Evolutionary conservation across 1,140 invertebrate genomes (phyloP).

Genomic region (Drosophila virilis): DNA sequence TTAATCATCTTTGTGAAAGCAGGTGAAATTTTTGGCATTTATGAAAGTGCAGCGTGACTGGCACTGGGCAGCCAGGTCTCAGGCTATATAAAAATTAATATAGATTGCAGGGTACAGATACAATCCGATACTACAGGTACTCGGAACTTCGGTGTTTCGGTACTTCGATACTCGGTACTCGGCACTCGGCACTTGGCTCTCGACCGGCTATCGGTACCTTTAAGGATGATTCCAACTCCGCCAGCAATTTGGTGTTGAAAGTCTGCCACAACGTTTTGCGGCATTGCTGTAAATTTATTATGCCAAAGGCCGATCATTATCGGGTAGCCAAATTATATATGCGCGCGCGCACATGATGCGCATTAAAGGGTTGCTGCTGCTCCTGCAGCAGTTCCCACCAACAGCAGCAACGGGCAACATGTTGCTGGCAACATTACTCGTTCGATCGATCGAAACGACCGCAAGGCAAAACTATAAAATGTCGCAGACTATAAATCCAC

Average conservation of each 20-base stretch:
- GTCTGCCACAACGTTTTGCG: slow-evolving; percentile 60
- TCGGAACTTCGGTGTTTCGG: slow-evolving; percentile 8
- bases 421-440: slow-evolving; percentile 46
- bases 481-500: slow-evolving; percentile 83
- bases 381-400: slow-evolving; percentile 39
- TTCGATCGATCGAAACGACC: slow-evolving; percentile 45
- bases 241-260: slow-evolving; percentile 54
- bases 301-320: slow-evolving; percentile 84
- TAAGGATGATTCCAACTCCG: slow-evolving; percentile 36
- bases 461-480: slow-evolving; percentile 80
- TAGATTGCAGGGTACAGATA: slow-evolving; percentile 79
- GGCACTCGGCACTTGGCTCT: slow-evolving; percentile 2
- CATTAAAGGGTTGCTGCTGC: slow-evolving; percentile 64
- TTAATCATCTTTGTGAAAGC: slow-evolving; percentile 83
- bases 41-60: slow-evolving; percentile 81
- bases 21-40: slow-evolving; percentile 83
- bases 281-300: slow-evolving; percentile 78
- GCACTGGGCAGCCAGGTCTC: slow-evolving; percentile 31
- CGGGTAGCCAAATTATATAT: slow-evolving; percentile 83
- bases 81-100: slow-evolving; percentile 79
- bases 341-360: slow-evolving; percentile 81
- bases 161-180: slow-evolving; percentile 6
- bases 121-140: slow-evolving; percentile 24
- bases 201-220: slow-evolving; percentile 17
- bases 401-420: slow-evolving; percentile 32